Evolutionary conservation across 2,113 vertebrate genomes (phyloP).

Genomic region (Salvelinus namaycush): DNA sequence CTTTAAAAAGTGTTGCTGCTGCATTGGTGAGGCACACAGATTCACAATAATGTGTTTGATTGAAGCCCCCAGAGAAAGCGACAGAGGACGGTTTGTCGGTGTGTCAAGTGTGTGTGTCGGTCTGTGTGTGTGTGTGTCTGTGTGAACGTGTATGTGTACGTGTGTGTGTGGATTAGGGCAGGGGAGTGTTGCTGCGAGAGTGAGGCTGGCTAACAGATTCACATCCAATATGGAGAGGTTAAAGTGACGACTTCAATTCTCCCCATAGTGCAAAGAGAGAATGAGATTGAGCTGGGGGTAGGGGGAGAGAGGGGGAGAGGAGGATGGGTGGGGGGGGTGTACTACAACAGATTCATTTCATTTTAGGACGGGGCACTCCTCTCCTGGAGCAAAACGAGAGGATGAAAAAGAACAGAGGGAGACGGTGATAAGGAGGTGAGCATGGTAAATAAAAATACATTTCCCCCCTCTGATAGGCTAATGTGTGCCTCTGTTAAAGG

Average conservation of each 20-base stretch:
- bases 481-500: constrained; percentile 19
- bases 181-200: constrained; percentile 20
- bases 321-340: constrained; percentile 46
- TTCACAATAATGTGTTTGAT: constrained; percentile 38
- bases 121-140: too few species aligned
- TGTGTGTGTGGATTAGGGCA: constrained; percentile 51
- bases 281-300: constrained; percentile 56
- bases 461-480: constrained; percentile 35
- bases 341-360: constrained; percentile 74
- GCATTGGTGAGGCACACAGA: constrained; percentile 51
- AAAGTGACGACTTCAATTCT: constrained; percentile 64
- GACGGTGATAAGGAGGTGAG: constrained; percentile 56
- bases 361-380: constrained; percentile 60
- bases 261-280: constrained; percentile 59
- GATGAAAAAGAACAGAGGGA: constrained; percentile 1
- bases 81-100: constrained; percentile 53
- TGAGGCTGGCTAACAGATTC: constrained; percentile 66
- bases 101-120: constrained; percentile 19
- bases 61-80: constrained; percentile 57
- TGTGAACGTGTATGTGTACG: too few species aligned
- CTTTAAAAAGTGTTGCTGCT: constrained; percentile 46
- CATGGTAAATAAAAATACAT: constrained; percentile 11
- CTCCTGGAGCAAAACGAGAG: constrained; percentile 42
- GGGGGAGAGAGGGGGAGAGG: neutral
- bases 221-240: constrained; percentile 70